Conservation (phyloP, 2,113 vertebrate species). For the Equus przewalskii region DNA sequence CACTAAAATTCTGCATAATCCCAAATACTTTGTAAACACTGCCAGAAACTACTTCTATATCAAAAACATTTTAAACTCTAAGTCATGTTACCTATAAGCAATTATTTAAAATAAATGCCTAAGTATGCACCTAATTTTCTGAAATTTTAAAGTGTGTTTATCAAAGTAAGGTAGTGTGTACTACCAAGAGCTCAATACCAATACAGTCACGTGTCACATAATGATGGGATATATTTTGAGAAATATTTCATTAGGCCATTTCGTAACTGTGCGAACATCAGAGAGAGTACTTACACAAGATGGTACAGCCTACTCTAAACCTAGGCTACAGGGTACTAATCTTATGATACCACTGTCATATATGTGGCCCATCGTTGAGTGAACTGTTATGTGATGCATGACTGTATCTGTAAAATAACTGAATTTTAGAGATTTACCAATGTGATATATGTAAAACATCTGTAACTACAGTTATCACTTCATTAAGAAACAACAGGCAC, state of each 20-base stretch:
- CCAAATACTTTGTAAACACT: slow-evolving; percentile 40
- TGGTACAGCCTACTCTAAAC: too few species aligned
- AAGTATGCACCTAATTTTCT: slow-evolving; percentile 45
- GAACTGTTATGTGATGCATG: too few species aligned
- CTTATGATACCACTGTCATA: too few species aligned
- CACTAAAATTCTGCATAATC: slow-evolving; percentile 37
- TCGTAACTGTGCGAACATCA: too few species aligned
- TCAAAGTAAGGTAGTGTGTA: slow-evolving; percentile 28
- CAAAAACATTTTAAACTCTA: slow-evolving; percentile 53
- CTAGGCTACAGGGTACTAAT: too few species aligned
- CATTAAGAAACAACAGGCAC: not conserved
- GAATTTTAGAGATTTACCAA: slow-evolving; percentile 23
- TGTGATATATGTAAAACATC: not conserved
- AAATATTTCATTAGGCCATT: too few species aligned
- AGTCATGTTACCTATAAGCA: slow-evolving; percentile 20
- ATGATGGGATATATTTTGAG: too few species aligned
- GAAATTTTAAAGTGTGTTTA: slow-evolving; percentile 31
- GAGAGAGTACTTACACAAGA: too few species aligned
- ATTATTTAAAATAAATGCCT: slow-evolving; percentile 55
- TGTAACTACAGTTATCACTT: not conserved
- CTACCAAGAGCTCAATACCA: slow-evolving; percentile 19
- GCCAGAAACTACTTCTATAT: slow-evolving; percentile 38
- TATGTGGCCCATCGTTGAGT: too few species aligned
- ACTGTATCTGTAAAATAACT: not conserved
- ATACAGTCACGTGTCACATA: too few species aligned